Base-by-base conservation (phyloP, 2,113 vertebrate genomes). In the Menidia beryllina region DNA sequence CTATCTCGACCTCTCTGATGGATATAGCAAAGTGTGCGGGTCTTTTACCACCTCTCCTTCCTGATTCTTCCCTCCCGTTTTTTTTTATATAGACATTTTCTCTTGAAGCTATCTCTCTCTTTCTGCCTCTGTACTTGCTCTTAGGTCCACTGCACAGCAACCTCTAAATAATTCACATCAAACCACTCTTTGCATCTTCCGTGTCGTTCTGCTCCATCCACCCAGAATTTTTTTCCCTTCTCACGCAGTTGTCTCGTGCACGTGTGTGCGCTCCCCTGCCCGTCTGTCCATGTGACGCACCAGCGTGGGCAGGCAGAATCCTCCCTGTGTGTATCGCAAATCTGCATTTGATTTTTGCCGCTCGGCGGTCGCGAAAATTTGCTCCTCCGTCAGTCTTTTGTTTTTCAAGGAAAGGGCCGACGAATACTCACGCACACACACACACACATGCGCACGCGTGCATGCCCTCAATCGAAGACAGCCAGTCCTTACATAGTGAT, bases 121-220 rank as follows among this genome's bases (percentile, higher is more conserved):
- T 45, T 38, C 43, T 77, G 25, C 78, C 39, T 68, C 63, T 65
- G 67, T 63, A 66, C 78, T 69, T 62, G 70, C 85, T 85, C 78
- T 84, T 77, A 82, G 81, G 81, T 81, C 86, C 77, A 67, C 86
- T 73, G 79, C 78, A 81, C 81, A 86, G 79, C 73, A 82, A 51
- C 79, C 63, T 82, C 81, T 91, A 88, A 92, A 92, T 91, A 89
- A 91, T 92, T 92, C 84, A 91, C 79, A 71, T 71, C 82, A 63
- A 76, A 86, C 75, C 82, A 82, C 86, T 90, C 84, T 89, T 86
- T 86, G 85, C 85, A 70, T 90, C 77, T 78, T 82, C 82, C 65
- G 54, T 36, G 67, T 72, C 70, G 62, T 85, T 89, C 72, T 36
- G 71, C 81, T 79, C 69, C 78, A 81, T 83, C 81, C 83, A 66